Conservation (phyloP, 2,113 vertebrate species). For the Noturus placidus region DNA sequence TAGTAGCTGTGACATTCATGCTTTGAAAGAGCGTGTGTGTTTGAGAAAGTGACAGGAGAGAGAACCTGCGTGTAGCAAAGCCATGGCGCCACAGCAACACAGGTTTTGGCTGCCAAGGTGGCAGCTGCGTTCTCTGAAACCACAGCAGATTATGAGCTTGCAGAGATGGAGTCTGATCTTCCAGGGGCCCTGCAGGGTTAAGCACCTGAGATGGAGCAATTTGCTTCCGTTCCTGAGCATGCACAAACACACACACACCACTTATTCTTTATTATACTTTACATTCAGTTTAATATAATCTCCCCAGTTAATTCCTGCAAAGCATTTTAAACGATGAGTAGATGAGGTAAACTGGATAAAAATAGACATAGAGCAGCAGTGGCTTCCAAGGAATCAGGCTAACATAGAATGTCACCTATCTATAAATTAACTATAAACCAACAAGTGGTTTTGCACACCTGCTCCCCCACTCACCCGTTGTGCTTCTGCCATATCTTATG, state of each 20-base stretch:
- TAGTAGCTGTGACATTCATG: not conserved
- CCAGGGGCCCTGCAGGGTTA: slow-evolving; percentile 40
- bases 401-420: not conserved
- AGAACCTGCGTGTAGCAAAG: slow-evolving; percentile 61
- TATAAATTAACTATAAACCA: not conserved
- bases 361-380: not conserved
- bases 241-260: not conserved
- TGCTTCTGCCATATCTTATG: not conserved
- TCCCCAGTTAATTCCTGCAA: not conserved
- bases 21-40: not conserved
- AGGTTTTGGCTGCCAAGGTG: slow-evolving; percentile 43
- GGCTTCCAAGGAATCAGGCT: not conserved
- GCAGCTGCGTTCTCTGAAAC: slow-evolving; percentile 61
- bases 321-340: not conserved
- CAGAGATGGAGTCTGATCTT: slow-evolving; percentile 52
- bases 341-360: not conserved
- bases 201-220: slow-evolving; percentile 48
- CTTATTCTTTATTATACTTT: not conserved
- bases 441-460: not conserved
- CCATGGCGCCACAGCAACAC: slow-evolving; percentile 62
- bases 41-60: not conserved
- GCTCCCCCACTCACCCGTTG: not conserved
- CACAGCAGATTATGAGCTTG: slow-evolving; percentile 59
- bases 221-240: slow-evolving; percentile 44
- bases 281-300: not conserved